These are phyloP conservation scores for Laterallus jamaicensis DNA, from an alignment of 2,113 vertebrate genomes.

Conservation along the genomic window DNA sequence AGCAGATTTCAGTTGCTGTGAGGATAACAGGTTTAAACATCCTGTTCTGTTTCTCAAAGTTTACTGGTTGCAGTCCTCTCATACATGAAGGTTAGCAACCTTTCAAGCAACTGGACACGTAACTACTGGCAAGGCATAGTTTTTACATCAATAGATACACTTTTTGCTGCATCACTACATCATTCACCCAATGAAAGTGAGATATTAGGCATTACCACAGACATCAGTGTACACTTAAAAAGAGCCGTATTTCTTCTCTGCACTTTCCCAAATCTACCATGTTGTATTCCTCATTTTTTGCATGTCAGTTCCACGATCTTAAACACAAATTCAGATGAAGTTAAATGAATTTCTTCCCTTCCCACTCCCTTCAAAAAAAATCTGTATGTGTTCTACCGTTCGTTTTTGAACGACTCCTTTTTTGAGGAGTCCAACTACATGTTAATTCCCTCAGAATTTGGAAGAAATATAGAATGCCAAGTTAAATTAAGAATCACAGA, in stretches of 20 bases:
- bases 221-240: background rate
- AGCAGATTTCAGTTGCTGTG: background rate
- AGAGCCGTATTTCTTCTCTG: background rate
- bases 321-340: background rate
- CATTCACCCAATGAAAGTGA: background rate
- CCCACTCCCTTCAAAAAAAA: background rate
- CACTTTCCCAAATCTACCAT: background rate
- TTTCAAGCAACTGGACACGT: background rate
- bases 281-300: background rate
- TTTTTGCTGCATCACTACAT: background rate
- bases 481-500: background rate
- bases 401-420: background rate
- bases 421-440: background rate
- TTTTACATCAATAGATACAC: background rate
- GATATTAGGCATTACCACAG: background rate
- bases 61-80: background rate
- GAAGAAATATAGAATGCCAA: background rate
- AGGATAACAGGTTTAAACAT: background rate
- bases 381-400: background rate
- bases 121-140: background rate
- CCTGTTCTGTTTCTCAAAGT: background rate
- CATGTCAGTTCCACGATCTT: background rate
- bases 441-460: background rate
- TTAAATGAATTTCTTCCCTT: background rate
- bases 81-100: background rate